Evolutionary conservation across 2,797 vertebrate genomes (phyloP).

Genomic region (Acridotheres tristis): DNA sequence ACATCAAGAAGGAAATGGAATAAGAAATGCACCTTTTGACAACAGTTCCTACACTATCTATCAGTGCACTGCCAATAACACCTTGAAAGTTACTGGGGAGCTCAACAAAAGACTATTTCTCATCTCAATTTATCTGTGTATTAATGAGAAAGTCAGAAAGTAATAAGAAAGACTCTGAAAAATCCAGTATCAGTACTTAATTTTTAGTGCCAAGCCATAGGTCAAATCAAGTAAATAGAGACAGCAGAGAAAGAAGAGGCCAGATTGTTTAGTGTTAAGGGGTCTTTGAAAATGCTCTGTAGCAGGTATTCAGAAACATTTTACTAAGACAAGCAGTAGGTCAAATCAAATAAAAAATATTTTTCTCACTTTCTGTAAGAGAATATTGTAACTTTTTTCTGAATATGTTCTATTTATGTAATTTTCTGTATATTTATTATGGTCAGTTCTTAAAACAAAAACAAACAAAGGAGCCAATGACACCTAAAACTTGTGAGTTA

Average conservation of each 20-base stretch:
- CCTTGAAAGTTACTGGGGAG: background rate
- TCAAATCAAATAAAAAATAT: background rate
- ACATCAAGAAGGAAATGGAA: background rate
- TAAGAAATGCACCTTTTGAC: constrained; percentile 33
- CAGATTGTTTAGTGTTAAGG: background rate
- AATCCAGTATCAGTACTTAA: background rate
- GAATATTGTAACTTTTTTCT: background rate
- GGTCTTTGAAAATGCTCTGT: background rate
- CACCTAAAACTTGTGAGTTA: background rate
- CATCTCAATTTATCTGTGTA: background rate
- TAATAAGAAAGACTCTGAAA: background rate
- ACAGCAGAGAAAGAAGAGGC: background rate
- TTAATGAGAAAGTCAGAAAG: background rate
- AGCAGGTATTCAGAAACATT: background rate
- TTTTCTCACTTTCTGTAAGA: background rate
- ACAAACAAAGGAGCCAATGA: background rate
- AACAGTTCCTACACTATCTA: background rate
- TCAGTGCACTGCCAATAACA: background rate
- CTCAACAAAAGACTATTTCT: background rate
- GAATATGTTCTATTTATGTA: background rate
- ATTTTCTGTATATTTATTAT: background rate
- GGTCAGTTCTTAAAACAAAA: background rate
- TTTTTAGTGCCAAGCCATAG: background rate
- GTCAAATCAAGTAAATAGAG: background rate
- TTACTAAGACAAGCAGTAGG: background rate